Evolutionary conservation across 1,140 invertebrate genomes (phyloP), one percentile per base, ranked within the genome.

Genomic region (Anastatus disparis): DNA sequence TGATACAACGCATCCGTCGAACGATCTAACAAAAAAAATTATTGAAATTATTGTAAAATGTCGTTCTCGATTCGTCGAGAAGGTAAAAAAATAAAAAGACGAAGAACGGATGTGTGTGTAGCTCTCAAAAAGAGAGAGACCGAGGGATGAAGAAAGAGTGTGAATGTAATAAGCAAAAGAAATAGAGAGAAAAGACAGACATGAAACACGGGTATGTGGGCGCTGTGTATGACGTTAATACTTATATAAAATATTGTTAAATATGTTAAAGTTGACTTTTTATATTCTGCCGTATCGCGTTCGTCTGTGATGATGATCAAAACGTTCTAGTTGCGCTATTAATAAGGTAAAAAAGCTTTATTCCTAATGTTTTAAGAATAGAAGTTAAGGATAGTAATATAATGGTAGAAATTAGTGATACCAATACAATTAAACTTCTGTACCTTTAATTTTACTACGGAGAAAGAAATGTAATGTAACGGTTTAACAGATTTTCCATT

Each of bases 221-320:
- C 64, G 70, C 64, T 62, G 35, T 55, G 61, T 46, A 26, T 58
- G 68, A 64, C 62, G 56, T 63, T 56, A 40, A 70, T 40, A 35
- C 50, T 26, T n/a, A n/a, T 63, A 55, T 42, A 38, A 10, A 35
- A 40, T 46, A 38, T 62, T 42, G 44, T 31, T 27, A 20, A 63
- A 53, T 70, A 64, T 42, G 70, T 70, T 55, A n/a, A 65, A 65
- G 52, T 56, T 29, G 55, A 71, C 63, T 65, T n/a, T n/a, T 58
- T 58, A 59, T 20, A 65, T 65, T 24, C 31, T 62, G 70, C 61
- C 46, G 2, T 29, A 7, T 44, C 63, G 69, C 52, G 53, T 71
- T 66, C 53, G 70, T 71, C 70, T 71, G 70, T 71, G 70, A 71
- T 71, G 55, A 71, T 71, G 55, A 65, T 24, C 64, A 64, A 70